Conservation (phyloP, 2,113 vertebrate species). For the Axis porcinus region DNA sequence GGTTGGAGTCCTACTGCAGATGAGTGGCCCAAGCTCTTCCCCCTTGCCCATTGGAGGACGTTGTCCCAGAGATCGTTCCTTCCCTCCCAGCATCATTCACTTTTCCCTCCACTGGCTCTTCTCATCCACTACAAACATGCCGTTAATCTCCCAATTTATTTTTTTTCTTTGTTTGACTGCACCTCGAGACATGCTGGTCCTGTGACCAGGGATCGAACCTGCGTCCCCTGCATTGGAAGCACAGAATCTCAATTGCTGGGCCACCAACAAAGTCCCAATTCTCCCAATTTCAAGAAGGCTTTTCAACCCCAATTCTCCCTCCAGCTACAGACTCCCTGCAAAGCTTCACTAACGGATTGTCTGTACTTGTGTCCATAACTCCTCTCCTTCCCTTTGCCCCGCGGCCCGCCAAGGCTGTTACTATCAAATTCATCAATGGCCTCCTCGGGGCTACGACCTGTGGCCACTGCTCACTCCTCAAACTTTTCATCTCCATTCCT, state of each 20-base stretch:
- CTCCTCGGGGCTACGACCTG: neutral
- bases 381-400: neutral
- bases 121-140: neutral
- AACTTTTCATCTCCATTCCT: neutral
- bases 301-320: neutral
- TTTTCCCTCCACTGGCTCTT: neutral
- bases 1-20: neutral
- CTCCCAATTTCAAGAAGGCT: neutral
- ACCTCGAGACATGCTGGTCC: neutral
- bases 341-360: neutral
- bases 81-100: too few relatives aligned
- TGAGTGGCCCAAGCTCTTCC: neutral
- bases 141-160: neutral
- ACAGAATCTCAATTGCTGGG: neutral
- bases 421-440: too few relatives aligned
- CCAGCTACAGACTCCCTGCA: neutral
- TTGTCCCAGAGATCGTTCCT: neutral
- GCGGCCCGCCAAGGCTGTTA: neutral
- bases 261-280: neutral
- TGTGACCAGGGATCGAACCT: neutral
- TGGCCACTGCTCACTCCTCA: neutral
- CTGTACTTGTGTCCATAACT: neutral
- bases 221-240: neutral
- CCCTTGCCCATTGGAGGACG: accelerated
- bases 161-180: neutral